A percentile compares a stretch with the other conserved stretches of the same genome.
phyloP scores from a whole-genome alignment of 1,140 invertebrate genomes.

The Drosophila obscura region DNA sequence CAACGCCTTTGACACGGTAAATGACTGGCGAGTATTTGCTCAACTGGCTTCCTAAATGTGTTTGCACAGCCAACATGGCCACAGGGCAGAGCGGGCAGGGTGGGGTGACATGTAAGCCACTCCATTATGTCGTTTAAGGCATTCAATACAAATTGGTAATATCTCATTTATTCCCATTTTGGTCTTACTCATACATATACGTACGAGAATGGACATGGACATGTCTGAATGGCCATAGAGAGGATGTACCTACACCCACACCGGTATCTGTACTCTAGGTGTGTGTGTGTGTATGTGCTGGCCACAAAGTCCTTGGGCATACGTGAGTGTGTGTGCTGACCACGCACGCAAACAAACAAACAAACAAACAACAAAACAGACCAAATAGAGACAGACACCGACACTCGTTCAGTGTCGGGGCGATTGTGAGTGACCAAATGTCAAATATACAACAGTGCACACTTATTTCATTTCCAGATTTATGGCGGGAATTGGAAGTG shows the following conservation, averaged over 20 bases:
- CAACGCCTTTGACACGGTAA: conserved; percentile 69
- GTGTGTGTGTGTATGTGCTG: conserved; percentile 17
- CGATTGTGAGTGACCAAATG: conserved; percentile 73
- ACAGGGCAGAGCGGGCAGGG: neutral
- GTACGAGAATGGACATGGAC: conserved; percentile 4
- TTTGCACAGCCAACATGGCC: conserved; percentile 37
- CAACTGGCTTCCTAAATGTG: conserved; percentile 63
- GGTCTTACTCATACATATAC: conserved; percentile 13
- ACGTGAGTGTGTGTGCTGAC: conserved; percentile 41
- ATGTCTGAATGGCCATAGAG: conserved; percentile 8
- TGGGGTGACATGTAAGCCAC: conserved; percentile 39
- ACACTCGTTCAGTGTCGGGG: conserved; percentile 55
- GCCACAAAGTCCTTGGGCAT: too few species aligned
- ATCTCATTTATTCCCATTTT: conserved; percentile 76
- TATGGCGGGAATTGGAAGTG: conserved; percentile 58
- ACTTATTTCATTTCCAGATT: conserved; percentile 80
- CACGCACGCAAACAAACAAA: conserved; percentile 47
- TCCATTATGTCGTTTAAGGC: conserved; percentile 73
- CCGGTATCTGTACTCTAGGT: neutral
- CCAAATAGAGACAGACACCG: conserved; percentile 14
- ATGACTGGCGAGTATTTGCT: conserved; percentile 73
- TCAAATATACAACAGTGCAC: conserved; percentile 73
- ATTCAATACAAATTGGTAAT: conserved; percentile 82
- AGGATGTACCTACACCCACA: neutral
- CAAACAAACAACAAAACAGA: conserved; percentile 22